These are phyloP conservation scores for Eulacestoma nigropectus DNA, from an alignment of 2,113 vertebrate genomes.

Conservation along the genomic window DNA sequence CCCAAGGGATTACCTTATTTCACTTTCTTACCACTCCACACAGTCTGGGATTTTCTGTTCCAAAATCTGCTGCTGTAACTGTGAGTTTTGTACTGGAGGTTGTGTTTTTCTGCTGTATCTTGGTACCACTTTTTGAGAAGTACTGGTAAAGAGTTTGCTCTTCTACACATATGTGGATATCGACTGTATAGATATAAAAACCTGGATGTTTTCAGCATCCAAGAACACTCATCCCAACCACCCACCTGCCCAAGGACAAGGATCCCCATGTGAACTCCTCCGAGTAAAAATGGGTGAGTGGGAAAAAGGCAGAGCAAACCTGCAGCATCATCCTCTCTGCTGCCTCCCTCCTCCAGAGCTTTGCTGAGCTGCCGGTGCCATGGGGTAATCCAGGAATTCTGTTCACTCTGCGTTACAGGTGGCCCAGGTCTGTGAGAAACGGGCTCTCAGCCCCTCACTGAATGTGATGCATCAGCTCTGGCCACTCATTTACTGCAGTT, in stretches of 20 bases:
- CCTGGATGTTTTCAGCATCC: background rate
- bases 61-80: conserved; percentile 64
- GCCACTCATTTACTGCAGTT: background rate
- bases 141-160: conserved; percentile 42
- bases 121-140: conserved; percentile 69
- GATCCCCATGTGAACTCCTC: background rate
- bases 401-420: background rate
- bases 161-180: background rate
- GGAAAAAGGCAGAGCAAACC: background rate
- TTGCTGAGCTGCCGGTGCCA: background rate
- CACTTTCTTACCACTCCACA: conserved; percentile 61
- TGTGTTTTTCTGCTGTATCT: conserved; percentile 68
- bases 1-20: background rate
- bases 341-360: background rate
- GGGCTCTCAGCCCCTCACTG: background rate
- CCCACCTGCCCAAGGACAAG: background rate
- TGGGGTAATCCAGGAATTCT: background rate
- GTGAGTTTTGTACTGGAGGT: conserved; percentile 40
- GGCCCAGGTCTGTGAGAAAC: conserved; percentile 18
- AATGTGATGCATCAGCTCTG: background rate
- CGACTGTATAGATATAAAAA: background rate
- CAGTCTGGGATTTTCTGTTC: conserved; percentile 38
- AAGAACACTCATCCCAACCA: background rate
- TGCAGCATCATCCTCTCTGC: background rate
- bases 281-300: background rate